Evolutionary conservation across 2,888 invertebrate species (phyloP).

Genomic region (Caenorhabditis auriculariae): DNA sequence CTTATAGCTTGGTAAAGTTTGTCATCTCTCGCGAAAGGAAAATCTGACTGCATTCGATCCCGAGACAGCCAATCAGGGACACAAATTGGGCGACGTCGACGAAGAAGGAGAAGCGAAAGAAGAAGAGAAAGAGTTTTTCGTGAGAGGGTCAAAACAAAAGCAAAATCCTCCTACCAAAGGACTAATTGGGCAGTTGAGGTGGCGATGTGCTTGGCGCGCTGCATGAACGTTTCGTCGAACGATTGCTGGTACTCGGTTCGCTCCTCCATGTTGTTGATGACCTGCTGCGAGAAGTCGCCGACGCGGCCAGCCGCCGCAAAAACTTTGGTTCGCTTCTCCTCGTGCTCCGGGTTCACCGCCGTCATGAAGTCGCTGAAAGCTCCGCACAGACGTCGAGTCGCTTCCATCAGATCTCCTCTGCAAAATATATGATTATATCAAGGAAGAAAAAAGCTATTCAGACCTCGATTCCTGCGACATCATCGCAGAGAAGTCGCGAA

Average conservation of each 20-base stretch:
- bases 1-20: too few species aligned
- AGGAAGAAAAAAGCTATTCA: background rate
- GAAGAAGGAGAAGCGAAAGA: too few species aligned
- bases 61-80: too few species aligned
- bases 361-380: slow-evolving; percentile 88
- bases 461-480: slow-evolving; percentile 71
- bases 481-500: slow-evolving; percentile 90
- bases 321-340: slow-evolving; percentile 70
- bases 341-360: slow-evolving; percentile 91
- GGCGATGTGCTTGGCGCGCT: slow-evolving; percentile 93
- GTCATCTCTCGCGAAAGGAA: too few species aligned
- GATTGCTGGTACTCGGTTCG: slow-evolving; percentile 72
- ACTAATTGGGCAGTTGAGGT: slow-evolving; percentile 96
- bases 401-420: slow-evolving; percentile 69
- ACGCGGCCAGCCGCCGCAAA: slow-evolving; percentile 92
- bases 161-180: slow-evolving; percentile 66
- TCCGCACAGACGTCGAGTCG: slow-evolving; percentile 84
- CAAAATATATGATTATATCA: background rate
- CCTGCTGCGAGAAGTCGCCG: slow-evolving; percentile 85
- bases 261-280: slow-evolving; percentile 84
- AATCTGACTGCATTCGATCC: too few species aligned
- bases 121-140: background rate
- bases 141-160: background rate
- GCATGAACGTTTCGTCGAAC: slow-evolving; percentile 79
- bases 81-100: too few species aligned